phyloP scores from a whole-genome alignment of 2,113 vertebrate genomes.

The Phocoena sinus region DNA sequence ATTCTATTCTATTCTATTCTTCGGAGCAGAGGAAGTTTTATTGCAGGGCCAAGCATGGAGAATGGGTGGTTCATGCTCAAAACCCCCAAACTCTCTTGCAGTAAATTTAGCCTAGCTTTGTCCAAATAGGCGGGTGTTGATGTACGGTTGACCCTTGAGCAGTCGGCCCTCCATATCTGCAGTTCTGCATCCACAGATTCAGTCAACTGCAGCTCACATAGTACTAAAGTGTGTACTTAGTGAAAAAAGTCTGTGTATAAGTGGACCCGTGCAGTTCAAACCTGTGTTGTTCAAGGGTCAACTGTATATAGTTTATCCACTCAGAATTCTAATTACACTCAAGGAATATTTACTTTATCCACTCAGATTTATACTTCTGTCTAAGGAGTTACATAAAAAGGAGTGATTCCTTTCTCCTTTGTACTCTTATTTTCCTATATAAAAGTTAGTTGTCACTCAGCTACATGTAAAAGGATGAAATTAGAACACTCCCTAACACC shows the following conservation, averaged over 20 bases:
- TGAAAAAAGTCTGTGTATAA: background rate
- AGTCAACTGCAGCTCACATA: no score
- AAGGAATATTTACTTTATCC: background rate
- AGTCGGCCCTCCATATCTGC: no score
- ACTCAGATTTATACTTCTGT: background rate
- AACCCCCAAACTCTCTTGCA: background rate
- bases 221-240: no score
- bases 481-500: no score
- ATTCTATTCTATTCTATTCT: no score
- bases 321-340: background rate
- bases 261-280: background rate
- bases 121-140: background rate
- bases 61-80: no score
- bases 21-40: no score
- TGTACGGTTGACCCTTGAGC: background rate
- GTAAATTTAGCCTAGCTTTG: background rate
- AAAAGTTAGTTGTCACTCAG: slow-evolving; percentile 37
- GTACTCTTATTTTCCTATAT: slow-evolving; percentile 19
- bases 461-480: no score
- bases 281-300: background rate
- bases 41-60: no score
- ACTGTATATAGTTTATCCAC: background rate
- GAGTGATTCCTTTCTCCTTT: background rate
- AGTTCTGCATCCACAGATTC: no score
- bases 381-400: background rate